phyloP scores from a whole-genome alignment of 2,888 invertebrate genomes.

The Masnerella sp. region DNA sequence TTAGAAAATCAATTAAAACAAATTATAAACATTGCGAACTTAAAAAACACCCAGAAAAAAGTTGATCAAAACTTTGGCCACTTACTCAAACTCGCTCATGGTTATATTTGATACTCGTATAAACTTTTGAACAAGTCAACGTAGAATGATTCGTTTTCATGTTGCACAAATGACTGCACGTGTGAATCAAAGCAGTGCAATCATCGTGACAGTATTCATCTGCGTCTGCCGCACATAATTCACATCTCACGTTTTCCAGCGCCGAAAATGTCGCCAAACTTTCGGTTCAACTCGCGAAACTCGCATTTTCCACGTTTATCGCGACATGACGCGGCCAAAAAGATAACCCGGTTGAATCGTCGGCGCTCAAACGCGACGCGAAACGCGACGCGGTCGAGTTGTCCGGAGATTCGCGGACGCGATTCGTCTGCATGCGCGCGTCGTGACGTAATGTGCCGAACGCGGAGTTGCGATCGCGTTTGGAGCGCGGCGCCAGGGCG shows the following conservation, averaged over 20 bases:
- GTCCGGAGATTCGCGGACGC: conserved; percentile 26
- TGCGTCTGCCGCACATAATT: too few species aligned
- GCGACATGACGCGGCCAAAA: too few species aligned
- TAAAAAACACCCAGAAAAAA: too few species aligned
- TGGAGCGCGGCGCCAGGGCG: conserved; percentile 45
- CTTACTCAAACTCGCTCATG: conserved; percentile 23
- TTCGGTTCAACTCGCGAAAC: too few species aligned
- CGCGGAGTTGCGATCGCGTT: conserved; percentile 22
- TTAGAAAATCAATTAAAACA: too few species aligned
- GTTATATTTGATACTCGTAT: conserved; percentile 12
- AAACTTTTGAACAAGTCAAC: background rate
- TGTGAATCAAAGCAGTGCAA: background rate
- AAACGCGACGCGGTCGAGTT: background rate
- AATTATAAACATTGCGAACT: too few species aligned
- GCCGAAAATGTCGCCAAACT: too few species aligned
- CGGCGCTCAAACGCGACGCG: background rate
- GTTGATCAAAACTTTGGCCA: too few species aligned
- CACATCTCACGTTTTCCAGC: too few species aligned
- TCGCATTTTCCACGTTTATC: too few species aligned
- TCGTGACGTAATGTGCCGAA: conserved; percentile 37
- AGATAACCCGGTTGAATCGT: too few species aligned
- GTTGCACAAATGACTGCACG: conserved; percentile 5
- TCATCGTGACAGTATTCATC: too few species aligned
- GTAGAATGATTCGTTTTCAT: conserved; percentile 9
- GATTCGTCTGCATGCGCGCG: conserved; percentile 47